Percentiles rank a stretch among this genome's conserved stretches.
phyloP scores from a whole-genome alignment of 1,140 invertebrate species.

The Magallana ariakensis region DNA sequence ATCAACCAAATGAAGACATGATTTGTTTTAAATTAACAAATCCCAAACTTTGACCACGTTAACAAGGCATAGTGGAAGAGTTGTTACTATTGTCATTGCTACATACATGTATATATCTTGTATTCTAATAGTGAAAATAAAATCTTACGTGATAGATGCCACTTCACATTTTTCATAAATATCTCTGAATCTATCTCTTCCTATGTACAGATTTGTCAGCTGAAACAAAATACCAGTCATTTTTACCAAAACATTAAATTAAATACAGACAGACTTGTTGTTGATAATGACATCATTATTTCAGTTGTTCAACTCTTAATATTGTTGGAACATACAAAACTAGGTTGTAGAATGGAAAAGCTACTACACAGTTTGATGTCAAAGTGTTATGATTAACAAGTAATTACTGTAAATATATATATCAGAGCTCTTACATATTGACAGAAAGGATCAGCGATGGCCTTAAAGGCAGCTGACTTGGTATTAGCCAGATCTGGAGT shows the following conservation, averaged over 20 bases:
- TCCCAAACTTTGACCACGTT: too few relatives aligned
- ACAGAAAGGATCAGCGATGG: slow-evolving; percentile 49
- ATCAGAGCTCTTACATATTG: slow-evolving; percentile 35
- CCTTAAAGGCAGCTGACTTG: slow-evolving; percentile 39
- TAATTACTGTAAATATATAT: not conserved
- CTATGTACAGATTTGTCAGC: slow-evolving; percentile 44
- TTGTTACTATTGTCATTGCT: too few relatives aligned
- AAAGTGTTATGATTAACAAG: too few relatives aligned
- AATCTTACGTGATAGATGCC: slow-evolving; percentile 46
- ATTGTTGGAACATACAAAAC: too few relatives aligned
- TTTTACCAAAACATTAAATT: not conserved
- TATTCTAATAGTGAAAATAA: too few relatives aligned
- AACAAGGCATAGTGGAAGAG: too few relatives aligned
- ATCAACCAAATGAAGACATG: too few relatives aligned
- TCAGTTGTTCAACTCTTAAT: too few relatives aligned
- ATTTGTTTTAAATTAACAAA: too few relatives aligned
- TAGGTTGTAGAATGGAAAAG: too few relatives aligned
- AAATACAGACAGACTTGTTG: not conserved
- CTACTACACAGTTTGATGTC: not conserved
- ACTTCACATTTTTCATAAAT: slow-evolving; percentile 45
- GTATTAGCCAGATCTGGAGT: slow-evolving; percentile 38
- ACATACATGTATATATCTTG: too few relatives aligned
- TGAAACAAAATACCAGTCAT: not conserved
- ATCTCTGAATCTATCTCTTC: slow-evolving; percentile 46
- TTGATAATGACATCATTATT: too few relatives aligned